Evolutionary conservation across 2,888 invertebrate genomes (phyloP).

Genomic region (Polylopha cassiicola): DNA sequence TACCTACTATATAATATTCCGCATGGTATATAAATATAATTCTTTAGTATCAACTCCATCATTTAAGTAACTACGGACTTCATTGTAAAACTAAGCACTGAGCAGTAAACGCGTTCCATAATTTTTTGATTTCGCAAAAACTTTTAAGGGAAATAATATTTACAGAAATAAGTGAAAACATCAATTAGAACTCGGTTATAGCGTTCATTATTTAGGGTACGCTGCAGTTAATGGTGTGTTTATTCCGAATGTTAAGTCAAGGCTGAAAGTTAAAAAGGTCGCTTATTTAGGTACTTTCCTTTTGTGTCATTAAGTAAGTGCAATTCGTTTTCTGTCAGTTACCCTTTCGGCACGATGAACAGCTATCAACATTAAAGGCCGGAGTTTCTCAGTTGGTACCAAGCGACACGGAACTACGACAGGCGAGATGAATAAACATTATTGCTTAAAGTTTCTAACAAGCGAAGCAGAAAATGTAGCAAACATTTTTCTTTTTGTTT

Average conservation of each 20-base stretch:
- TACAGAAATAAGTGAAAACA: conserved; percentile 7
- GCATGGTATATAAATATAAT: conserved; percentile 1
- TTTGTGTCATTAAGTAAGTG: conserved; percentile 28
- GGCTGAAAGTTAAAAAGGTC: conserved; percentile 13
- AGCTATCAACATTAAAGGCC: conserved; percentile 28
- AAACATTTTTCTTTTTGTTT: conserved; percentile 6
- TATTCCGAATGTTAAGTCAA: conserved; percentile 9
- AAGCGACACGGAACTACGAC: conserved; percentile 19
- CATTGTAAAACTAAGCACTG: too few relatives aligned
- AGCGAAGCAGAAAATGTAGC: conserved; percentile 34
- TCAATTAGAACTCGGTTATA: conserved; percentile 2
- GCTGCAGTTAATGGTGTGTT: conserved; percentile 5
- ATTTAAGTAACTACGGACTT: too few relatives aligned
- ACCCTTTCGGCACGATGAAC: conserved; percentile 30
- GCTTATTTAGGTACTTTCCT: conserved; percentile 16
- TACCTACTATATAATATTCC: too few relatives aligned
- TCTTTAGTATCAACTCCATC: not conserved
- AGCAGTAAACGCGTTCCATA: not conserved
- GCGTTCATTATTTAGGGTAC: conserved; percentile 7
- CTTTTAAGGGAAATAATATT: conserved; percentile 1
- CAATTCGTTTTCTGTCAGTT: conserved; percentile 34
- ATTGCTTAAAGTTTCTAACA: conserved; percentile 34
- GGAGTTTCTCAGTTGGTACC: conserved; percentile 24
- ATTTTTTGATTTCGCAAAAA: conserved; percentile 2
- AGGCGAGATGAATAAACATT: conserved; percentile 35